Percentiles rank a stretch among this genome's conserved stretches.
Evolutionary conservation across 2,113 vertebrate genomes (phyloP).

Genomic region (Ophiodon elongatus): DNA sequence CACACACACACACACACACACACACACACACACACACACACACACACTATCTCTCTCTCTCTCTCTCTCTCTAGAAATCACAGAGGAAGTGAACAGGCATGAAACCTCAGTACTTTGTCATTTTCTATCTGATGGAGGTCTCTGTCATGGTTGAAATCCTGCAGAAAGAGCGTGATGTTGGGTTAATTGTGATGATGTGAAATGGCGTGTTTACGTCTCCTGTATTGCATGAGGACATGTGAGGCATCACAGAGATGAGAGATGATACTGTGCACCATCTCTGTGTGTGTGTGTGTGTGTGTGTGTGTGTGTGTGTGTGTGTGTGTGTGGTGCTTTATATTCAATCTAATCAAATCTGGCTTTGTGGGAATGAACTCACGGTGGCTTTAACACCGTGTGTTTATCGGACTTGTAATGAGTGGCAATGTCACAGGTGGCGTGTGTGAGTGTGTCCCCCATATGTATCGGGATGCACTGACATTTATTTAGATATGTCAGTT

Average conservation of each 20-base stretch:
- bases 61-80: constrained; percentile 65
- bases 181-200: constrained; percentile 8
- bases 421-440: not conserved
- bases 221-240: not conserved
- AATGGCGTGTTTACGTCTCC: not conserved
- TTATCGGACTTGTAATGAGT: constrained; percentile 18
- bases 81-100: constrained; percentile 71
- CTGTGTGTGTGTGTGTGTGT: not conserved
- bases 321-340: constrained; percentile 2
- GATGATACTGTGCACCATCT: not conserved
- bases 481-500: constrained; percentile 30
- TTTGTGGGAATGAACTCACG: not conserved
- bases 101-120: constrained; percentile 72
- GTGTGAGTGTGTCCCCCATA: not conserved
- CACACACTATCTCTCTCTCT: not conserved
- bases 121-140: constrained; percentile 55
- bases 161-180: constrained; percentile 1
- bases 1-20: not conserved
- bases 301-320: not conserved
- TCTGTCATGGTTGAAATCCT: constrained; percentile 55
- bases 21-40: not conserved
- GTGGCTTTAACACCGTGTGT: constrained; percentile 12
- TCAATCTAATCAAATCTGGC: constrained; percentile 35
- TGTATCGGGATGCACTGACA: not conserved
- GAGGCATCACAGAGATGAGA: not conserved